Evolutionary conservation across 2,113 vertebrate species (phyloP).

Genomic region (Menura novaehollandiae): DNA sequence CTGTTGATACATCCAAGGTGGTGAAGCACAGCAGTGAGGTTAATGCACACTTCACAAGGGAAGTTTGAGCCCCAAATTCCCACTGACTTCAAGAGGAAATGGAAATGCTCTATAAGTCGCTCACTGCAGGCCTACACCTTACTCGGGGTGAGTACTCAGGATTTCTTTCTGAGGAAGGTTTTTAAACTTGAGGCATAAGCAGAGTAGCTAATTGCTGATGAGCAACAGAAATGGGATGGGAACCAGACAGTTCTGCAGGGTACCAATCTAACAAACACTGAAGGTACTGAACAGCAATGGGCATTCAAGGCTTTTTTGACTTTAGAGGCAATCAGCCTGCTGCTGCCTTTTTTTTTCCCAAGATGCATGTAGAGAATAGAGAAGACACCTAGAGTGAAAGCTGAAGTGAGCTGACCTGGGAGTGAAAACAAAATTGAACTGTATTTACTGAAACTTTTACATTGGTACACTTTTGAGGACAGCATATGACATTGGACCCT

Average conservation of each 20-base stretch:
- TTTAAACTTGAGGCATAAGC: not conserved
- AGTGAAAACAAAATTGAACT: not conserved
- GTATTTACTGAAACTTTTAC: not conserved
- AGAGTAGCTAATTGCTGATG: not conserved
- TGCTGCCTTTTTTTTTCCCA: not conserved
- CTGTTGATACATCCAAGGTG: not conserved
- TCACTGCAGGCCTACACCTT: not conserved
- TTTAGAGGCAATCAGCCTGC: not conserved
- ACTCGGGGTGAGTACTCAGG: not conserved
- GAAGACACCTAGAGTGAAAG: not conserved
- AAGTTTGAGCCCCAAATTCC: not conserved
- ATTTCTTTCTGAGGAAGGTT: not conserved
- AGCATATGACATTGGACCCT: not conserved
- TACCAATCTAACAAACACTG: not conserved
- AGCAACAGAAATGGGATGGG: not conserved
- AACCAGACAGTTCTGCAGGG: not conserved
- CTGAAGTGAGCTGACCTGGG: not conserved
- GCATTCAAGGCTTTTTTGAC: not conserved
- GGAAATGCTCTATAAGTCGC: not conserved
- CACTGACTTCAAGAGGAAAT: not conserved
- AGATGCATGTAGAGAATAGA: not conserved
- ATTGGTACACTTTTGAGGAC: not conserved
- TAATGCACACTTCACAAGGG: not conserved
- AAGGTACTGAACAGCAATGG: not conserved
- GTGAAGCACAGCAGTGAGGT: not conserved